Evolutionary conservation across 2,888 invertebrate species (phyloP).

Genomic region (Dicyrtoma fusca): DNA sequence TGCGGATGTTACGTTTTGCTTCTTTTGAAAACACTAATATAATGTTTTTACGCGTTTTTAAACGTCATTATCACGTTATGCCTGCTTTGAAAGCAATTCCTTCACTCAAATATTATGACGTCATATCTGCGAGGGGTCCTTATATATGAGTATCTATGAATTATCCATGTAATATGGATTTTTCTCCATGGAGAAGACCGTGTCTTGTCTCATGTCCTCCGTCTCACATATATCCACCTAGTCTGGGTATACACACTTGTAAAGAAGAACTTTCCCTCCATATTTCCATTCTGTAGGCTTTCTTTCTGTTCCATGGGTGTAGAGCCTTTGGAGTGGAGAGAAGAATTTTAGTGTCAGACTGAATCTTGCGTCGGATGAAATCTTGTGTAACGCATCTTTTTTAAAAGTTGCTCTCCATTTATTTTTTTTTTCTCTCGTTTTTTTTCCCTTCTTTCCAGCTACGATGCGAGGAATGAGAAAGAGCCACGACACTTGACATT

Average conservation of each 20-base stretch:
- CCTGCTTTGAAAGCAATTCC: too few species aligned
- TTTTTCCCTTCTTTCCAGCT: constrained; percentile 47
- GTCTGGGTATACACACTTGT: background rate
- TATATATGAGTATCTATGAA: background rate
- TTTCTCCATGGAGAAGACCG: background rate
- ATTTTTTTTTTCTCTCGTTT: constrained; percentile 19
- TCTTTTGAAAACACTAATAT: too few species aligned
- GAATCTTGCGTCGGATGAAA: constrained; percentile 12
- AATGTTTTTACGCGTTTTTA: too few species aligned
- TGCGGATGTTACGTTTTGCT: too few species aligned
- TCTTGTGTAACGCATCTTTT: constrained; percentile 7
- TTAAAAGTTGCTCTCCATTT: constrained; percentile 1
- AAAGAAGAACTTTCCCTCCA: too few species aligned
- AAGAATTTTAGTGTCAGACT: background rate
- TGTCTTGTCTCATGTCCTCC: too few species aligned
- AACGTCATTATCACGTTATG: too few species aligned
- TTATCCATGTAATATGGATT: background rate
- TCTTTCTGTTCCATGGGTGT: background rate
- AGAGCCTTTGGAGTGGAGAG: background rate
- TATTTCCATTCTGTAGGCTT: too few species aligned
- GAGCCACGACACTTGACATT: constrained; percentile 54
- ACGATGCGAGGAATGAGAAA: constrained; percentile 53
- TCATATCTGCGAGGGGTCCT: background rate
- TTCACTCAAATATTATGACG: too few species aligned
- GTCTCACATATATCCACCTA: background rate